Conservation (phyloP, 1,140 invertebrate species). For the Pseudomyrmex cubaensis region DNA sequence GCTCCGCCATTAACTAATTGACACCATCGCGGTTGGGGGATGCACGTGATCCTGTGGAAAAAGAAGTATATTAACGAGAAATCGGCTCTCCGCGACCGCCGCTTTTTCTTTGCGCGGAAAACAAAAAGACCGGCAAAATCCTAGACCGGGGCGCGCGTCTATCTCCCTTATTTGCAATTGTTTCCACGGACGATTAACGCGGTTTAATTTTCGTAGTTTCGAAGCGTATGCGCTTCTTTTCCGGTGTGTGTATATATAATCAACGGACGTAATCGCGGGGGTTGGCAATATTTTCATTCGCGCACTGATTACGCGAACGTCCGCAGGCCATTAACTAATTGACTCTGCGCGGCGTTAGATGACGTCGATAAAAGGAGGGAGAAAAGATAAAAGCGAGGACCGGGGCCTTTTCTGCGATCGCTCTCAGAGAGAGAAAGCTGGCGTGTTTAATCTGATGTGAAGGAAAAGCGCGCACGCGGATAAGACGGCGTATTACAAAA, state of each 20-base stretch:
- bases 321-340: constrained; percentile 53
- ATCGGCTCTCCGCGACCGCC: neutral
- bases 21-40: constrained; percentile 31
- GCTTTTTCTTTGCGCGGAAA: neutral
- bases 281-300: constrained; percentile 35
- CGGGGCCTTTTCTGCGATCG: constrained; percentile 33
- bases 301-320: constrained; percentile 44
- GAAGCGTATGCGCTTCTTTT: neutral
- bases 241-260: neutral
- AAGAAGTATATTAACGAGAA: constrained; percentile 34
- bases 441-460: constrained; percentile 40
- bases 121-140: constrained; percentile 9
- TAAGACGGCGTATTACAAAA: neutral
- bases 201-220: neutral
- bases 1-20: constrained; percentile 71
- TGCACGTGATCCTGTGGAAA: constrained; percentile 25
- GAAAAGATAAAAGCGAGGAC: constrained; percentile 21
- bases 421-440: constrained; percentile 28
- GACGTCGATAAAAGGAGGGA: constrained; percentile 35
- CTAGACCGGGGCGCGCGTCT: neutral
- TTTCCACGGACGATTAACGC: neutral
- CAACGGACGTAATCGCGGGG: neutral
- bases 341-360: constrained; percentile 35
- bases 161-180: constrained; percentile 9
- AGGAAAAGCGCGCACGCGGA: constrained; percentile 1